Percentiles rank a stretch among this genome's conserved stretches.
These are phyloP conservation scores for Heliothis virescens DNA, from an alignment of 1,140 invertebrate genomes.

Conservation along the genomic window DNA sequence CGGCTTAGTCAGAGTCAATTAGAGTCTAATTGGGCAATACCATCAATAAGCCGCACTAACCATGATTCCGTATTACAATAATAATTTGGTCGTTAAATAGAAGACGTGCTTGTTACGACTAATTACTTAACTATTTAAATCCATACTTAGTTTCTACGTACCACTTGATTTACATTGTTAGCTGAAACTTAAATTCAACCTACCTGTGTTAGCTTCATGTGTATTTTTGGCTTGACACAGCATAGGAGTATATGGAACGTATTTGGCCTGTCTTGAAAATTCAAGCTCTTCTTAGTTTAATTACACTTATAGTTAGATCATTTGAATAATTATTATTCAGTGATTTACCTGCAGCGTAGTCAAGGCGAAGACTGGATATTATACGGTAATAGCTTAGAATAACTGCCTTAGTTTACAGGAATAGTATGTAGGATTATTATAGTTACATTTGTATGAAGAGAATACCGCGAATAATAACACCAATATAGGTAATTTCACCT, in stretches of 20 bases:
- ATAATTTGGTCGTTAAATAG: conserved; percentile 7
- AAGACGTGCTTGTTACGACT: conserved; percentile 34
- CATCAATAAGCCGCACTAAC: background rate
- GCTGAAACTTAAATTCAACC: conserved; percentile 19
- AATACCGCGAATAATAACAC: background rate
- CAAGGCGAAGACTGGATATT: conserved; percentile 5
- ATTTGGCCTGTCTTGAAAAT: conserved; percentile 46
- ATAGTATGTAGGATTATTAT: background rate
- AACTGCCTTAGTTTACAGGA: background rate
- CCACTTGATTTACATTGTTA: conserved; percentile 23
- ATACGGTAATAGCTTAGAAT: background rate
- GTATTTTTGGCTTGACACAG: conserved; percentile 16
- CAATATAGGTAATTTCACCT: background rate
- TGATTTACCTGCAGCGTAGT: conserved; percentile 5
- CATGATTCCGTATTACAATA: background rate
- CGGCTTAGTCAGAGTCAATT: too few relatives aligned
- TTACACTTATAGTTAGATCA: conserved; percentile 36
- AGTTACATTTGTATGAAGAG: background rate
- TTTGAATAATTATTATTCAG: conserved; percentile 43
- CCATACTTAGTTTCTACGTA: conserved; percentile 29
- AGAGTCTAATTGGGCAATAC: too few relatives aligned
- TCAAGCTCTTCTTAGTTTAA: conserved; percentile 50
- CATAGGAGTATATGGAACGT: background rate
- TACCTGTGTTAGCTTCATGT: background rate
- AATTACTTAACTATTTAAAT: conserved; percentile 42